A percentile compares a stretch with the other conserved stretches of the same genome.
phyloP scores from a whole-genome alignment of 2,797 vertebrate genomes.

The Aselliscus stoliczkanus region DNA sequence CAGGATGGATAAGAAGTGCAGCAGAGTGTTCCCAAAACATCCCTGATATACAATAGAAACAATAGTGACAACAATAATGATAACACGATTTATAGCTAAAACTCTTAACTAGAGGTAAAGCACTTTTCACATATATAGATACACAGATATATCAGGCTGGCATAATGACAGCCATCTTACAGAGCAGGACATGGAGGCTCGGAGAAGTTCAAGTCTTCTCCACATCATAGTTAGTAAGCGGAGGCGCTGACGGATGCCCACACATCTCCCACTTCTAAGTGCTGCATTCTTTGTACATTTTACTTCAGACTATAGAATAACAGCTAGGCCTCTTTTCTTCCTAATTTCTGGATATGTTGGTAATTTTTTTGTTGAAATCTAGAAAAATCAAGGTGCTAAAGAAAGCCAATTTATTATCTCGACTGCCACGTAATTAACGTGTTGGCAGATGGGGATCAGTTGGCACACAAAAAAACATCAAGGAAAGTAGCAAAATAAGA shows the following conservation, averaged over 20 bases:
- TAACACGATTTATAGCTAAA: not conserved
- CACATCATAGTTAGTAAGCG: fast-evolving
- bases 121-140: not conserved
- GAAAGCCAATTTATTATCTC: not conserved
- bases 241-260: not conserved
- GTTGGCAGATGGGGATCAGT: not conserved
- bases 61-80: not conserved
- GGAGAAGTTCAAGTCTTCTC: not conserved
- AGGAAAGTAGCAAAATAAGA: slow-evolving; percentile 48
- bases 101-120: not conserved
- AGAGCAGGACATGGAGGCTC: not conserved
- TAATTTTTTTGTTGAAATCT: slow-evolving; percentile 15
- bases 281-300: not conserved
- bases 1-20: not conserved
- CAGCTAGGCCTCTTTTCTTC: not conserved
- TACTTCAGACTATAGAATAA: not conserved
- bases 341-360: not conserved
- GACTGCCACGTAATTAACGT: not conserved
- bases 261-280: not conserved
- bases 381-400: not conserved
- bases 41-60: not conserved
- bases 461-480: slow-evolving; percentile 4
- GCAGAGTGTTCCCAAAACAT: not conserved
- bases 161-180: not conserved
- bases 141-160: not conserved